Conservation (phyloP, 2,113 vertebrate species). For the Pteruthius melanotis region DNA sequence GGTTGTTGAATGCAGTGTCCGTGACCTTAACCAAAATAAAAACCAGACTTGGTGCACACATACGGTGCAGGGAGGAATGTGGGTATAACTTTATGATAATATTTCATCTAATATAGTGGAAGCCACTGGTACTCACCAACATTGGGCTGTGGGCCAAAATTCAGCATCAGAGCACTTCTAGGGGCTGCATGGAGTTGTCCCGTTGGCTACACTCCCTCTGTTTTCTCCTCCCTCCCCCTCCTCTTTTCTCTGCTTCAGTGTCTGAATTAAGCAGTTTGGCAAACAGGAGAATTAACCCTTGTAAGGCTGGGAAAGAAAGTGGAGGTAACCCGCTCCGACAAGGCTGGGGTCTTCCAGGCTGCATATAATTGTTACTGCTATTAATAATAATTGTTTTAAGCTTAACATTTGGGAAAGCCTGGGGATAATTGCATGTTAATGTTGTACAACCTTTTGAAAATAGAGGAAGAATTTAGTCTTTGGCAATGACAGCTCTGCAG, state of each 20-base stretch:
- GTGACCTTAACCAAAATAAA: conserved; percentile 62
- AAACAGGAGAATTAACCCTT: background rate
- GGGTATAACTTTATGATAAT: background rate
- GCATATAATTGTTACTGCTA: background rate
- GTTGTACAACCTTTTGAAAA: background rate
- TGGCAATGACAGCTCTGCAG: background rate
- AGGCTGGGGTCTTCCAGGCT: background rate
- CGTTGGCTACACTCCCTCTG: background rate
- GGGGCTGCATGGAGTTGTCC: background rate
- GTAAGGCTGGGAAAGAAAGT: background rate
- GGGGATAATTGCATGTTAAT: background rate
- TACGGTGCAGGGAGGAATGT: background rate
- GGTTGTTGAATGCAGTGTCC: conserved; percentile 29
- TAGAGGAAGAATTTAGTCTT: background rate
- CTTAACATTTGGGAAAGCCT: background rate
- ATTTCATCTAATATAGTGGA: background rate
- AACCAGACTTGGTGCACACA: conserved; percentile 17
- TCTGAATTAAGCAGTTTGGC: background rate
- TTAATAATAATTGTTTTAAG: background rate
- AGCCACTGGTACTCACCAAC: background rate
- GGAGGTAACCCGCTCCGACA: background rate
- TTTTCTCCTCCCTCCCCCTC: background rate
- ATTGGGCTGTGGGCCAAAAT: background rate
- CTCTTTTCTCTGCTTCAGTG: background rate
- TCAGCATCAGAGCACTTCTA: background rate